phyloP scores from a whole-genome alignment of 2,113 vertebrate genomes.

The Archilochus colubris region DNA sequence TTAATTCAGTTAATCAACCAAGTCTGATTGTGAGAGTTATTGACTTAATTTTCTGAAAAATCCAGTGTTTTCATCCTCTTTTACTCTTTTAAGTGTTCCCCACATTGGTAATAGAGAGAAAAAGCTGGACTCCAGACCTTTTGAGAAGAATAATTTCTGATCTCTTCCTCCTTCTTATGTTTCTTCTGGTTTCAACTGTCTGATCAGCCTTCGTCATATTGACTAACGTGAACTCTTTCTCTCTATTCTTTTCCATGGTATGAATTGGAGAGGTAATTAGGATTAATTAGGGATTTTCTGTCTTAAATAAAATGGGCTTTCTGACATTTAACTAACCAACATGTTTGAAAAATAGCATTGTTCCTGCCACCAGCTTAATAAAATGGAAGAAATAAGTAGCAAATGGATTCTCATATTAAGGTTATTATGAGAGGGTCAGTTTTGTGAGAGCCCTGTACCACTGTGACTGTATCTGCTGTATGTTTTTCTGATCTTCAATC shows the following conservation, averaged over 20 bases:
- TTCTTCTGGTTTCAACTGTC: not conserved
- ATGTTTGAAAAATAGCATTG: not conserved
- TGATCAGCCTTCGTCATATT: not conserved
- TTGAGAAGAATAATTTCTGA: not conserved
- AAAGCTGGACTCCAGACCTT: not conserved
- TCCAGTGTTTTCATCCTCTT: accelerated
- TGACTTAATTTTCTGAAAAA: not conserved
- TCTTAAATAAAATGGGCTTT: not conserved
- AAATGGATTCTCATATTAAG: not conserved
- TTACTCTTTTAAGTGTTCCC: not conserved
- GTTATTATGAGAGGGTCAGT: accelerated
- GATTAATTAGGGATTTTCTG: slow-evolving; percentile 14
- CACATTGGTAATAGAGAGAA: not conserved
- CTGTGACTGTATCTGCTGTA: not conserved
- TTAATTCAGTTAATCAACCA: not conserved
- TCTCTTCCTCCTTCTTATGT: not conserved
- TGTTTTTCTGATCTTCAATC: not conserved
- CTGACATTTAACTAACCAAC: not conserved
- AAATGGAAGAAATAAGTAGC: not conserved
- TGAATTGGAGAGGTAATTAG: not conserved
- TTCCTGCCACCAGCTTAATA: not conserved
- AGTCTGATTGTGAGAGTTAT: not conserved
- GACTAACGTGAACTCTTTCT: not conserved
- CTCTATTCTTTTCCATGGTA: not conserved
- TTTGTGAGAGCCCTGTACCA: not conserved